Percentiles rank a stretch among this genome's conserved stretches.
These are phyloP conservation scores for Acleris literana DNA, from an alignment of 2,888 invertebrate genomes.

Conservation along the genomic window DNA sequence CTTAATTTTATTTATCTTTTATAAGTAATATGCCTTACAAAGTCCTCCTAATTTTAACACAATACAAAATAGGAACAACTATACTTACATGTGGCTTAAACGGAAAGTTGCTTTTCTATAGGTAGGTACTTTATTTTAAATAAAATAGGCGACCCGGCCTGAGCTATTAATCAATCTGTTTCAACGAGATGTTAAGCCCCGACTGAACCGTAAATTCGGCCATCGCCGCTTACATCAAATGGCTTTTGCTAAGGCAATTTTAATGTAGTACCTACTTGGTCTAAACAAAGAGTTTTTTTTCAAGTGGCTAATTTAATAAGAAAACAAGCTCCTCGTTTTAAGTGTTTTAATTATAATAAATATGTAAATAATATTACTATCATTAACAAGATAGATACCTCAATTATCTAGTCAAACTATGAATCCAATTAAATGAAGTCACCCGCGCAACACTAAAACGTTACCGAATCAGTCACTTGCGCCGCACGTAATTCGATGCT, in stretches of 20 bases:
- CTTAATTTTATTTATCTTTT: neutral
- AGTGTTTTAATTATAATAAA: too few species aligned
- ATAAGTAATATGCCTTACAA: too few species aligned
- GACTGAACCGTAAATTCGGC: constrained; percentile 32
- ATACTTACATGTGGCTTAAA: neutral
- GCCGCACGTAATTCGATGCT: constrained; percentile 60
- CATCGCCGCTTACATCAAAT: constrained; percentile 22
- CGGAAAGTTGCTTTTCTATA: constrained; percentile 9
- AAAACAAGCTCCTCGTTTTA: too few species aligned
- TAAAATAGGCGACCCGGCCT: constrained; percentile 33
- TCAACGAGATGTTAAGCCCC: constrained; percentile 36
- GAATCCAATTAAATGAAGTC: neutral
- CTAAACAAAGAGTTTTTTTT: too few species aligned
- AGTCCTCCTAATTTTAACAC: neutral
- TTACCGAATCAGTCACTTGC: constrained; percentile 13
- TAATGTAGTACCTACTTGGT: constrained; percentile 10
- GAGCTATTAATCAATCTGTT: constrained; percentile 35
- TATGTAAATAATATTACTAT: too few species aligned
- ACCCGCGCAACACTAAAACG: neutral
- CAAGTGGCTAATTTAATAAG: too few species aligned
- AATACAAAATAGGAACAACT: neutral
- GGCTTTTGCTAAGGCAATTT: constrained; percentile 20
- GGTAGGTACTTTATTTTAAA: constrained; percentile 24
- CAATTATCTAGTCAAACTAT: too few species aligned
- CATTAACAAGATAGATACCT: too few species aligned